Conservation (phyloP, 1,140 invertebrate genomes). For the Nasonia vitripennis region DNA sequence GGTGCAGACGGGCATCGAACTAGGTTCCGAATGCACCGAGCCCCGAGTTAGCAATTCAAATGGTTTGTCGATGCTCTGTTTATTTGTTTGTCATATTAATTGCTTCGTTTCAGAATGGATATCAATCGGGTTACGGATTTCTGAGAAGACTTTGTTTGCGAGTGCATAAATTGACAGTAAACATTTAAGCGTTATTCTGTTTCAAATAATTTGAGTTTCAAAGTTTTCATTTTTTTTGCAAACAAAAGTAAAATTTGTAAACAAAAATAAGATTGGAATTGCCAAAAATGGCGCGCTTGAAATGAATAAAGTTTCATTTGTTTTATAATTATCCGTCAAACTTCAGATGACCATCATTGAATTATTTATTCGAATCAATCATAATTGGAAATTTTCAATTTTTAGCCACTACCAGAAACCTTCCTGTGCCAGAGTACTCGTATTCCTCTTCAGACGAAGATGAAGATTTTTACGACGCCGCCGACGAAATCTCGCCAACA, state of each 20-base stretch:
- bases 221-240: too few relatives aligned
- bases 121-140: background rate
- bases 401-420: conserved; percentile 66
- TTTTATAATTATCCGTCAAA: background rate
- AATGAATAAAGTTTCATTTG: background rate
- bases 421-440: conserved; percentile 90
- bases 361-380: background rate
- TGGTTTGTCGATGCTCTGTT: conserved; percentile 58
- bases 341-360: background rate
- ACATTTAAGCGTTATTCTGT: too few relatives aligned
- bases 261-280: background rate
- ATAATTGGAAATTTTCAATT: conserved; percentile 7
- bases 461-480: conserved; percentile 96
- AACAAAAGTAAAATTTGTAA: too few relatives aligned
- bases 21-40: conserved; percentile 79
- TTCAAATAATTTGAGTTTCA: too few relatives aligned
- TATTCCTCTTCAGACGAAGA: conserved; percentile 98
- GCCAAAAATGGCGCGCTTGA: too few relatives aligned
- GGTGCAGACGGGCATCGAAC: conserved; percentile 78
- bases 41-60: conserved; percentile 62
- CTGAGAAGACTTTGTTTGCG: too few relatives aligned
- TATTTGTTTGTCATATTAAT: background rate
- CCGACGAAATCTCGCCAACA: conserved; percentile 82
- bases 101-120: background rate
- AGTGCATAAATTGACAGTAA: too few relatives aligned